A percentile compares a stretch with the other conserved stretches of the same genome.
phyloP scores from a whole-genome alignment of 2,797 vertebrate species.

The Halcyon leucocephala region DNA sequence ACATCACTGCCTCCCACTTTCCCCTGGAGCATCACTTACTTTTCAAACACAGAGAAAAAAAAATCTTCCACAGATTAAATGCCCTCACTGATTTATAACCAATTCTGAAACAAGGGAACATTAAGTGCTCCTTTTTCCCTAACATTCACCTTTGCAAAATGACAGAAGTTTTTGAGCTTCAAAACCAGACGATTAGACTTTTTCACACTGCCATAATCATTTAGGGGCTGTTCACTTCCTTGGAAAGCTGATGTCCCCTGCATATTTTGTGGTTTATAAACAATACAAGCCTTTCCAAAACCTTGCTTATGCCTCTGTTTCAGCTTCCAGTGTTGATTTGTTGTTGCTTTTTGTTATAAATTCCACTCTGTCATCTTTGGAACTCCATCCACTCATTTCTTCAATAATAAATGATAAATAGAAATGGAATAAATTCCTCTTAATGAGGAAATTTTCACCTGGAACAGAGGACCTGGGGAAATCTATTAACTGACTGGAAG shows the following conservation, averaged over 20 bases:
- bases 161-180: conserved; percentile 31
- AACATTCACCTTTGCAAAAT: conserved; percentile 2
- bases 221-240: neutral
- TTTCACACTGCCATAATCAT: conserved; percentile 9
- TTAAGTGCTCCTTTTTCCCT: neutral
- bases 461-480: conserved; percentile 68
- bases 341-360: conserved; percentile 69
- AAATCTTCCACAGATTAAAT: conserved; percentile 19
- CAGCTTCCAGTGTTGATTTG: conserved; percentile 18
- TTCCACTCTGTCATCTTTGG: conserved; percentile 54
- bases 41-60: conserved; percentile 11
- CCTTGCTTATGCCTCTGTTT: neutral
- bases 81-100: neutral
- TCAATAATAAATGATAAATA: conserved; percentile 75
- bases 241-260: neutral
- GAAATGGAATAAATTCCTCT: conserved; percentile 77
- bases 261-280: conserved; percentile 46
- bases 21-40: neutral
- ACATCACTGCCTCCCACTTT: neutral
- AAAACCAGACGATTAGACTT: conserved; percentile 13
- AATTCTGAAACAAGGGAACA: conserved; percentile 4
- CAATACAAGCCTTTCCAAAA: neutral
- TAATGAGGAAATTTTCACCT: conserved; percentile 81
- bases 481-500: conserved; percentile 67
- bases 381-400: conserved; percentile 64